These are phyloP conservation scores for Eupeodes latifasciatus DNA, from an alignment of 2,888 invertebrate genomes.

Conservation along the genomic window DNA sequence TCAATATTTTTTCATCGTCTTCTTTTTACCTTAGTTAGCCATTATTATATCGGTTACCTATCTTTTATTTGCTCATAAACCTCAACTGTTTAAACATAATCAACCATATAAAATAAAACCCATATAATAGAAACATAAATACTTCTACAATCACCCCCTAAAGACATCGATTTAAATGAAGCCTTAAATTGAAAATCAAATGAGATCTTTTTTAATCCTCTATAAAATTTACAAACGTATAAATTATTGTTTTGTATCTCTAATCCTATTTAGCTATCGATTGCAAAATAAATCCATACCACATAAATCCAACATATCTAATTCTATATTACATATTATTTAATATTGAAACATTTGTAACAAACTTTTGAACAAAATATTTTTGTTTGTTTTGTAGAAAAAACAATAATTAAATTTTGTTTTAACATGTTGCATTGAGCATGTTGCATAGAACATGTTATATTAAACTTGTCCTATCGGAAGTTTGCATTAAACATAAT, in stretches of 20 bases:
- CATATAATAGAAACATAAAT: neutral
- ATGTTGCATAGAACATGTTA: too few species aligned
- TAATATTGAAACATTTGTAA: neutral
- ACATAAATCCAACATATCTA: slow-evolving; percentile 61
- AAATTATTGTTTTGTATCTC: neutral
- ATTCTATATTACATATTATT: neutral
- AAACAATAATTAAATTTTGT: neutral
- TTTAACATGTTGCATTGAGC: too few species aligned
- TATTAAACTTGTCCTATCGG: too few species aligned
- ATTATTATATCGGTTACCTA: too few species aligned
- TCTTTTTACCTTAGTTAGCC: too few species aligned
- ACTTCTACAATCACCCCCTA: neutral
- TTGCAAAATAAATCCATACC: slow-evolving; percentile 66
- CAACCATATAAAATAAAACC: neutral
- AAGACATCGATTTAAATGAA: slow-evolving; percentile 4
- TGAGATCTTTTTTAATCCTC: slow-evolving; percentile 52
- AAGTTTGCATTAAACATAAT: too few species aligned
- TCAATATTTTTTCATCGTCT: too few species aligned
- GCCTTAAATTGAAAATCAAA: slow-evolving; percentile 56
- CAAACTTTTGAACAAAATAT: neutral
- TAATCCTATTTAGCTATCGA: slow-evolving; percentile 50
- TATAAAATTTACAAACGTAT: neutral
- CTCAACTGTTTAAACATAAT: neutral
- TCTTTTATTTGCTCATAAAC: too few species aligned
- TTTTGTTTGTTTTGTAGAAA: neutral